These are phyloP conservation scores for Hartigia nigra DNA, from an alignment of 2,888 invertebrate genomes.

Conservation along the genomic window DNA sequence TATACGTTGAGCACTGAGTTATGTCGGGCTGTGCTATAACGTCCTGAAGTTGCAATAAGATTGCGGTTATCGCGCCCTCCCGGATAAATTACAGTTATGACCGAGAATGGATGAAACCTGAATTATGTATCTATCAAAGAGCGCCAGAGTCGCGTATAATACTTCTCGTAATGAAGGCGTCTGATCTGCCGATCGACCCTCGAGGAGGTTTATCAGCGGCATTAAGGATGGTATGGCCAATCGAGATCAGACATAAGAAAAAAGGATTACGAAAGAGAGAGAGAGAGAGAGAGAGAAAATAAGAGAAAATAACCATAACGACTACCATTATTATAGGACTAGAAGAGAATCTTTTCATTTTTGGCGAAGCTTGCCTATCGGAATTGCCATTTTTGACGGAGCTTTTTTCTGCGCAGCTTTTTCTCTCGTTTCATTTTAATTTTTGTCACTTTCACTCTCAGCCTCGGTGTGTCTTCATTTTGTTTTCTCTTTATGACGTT, in stretches of 20 bases:
- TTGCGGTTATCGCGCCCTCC: conserved; percentile 31
- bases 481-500: neutral
- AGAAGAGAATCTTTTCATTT: neutral
- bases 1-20: conserved; percentile 30
- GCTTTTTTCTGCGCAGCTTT: neutral
- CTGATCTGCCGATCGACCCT: neutral
- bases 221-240: conserved; percentile 8
- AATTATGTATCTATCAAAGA: conserved; percentile 25
- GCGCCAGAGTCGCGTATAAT: conserved; percentile 25
- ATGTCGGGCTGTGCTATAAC: conserved; percentile 22
- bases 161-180: conserved; percentile 11
- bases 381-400: neutral
- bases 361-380: neutral
- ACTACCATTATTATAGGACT: neutral
- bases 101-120: conserved; percentile 23
- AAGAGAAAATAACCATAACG: neutral
- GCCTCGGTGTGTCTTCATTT: neutral
- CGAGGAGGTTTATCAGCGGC: neutral
- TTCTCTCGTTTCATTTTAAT: neutral
- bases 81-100: conserved; percentile 26
- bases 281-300: no score
- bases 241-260: neutral
- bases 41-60: conserved; percentile 31
- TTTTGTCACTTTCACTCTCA: neutral
- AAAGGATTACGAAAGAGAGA: neutral